Base-by-base conservation (phyloP, 2,888 invertebrate species). In the Leucozona laternaria region DNA sequence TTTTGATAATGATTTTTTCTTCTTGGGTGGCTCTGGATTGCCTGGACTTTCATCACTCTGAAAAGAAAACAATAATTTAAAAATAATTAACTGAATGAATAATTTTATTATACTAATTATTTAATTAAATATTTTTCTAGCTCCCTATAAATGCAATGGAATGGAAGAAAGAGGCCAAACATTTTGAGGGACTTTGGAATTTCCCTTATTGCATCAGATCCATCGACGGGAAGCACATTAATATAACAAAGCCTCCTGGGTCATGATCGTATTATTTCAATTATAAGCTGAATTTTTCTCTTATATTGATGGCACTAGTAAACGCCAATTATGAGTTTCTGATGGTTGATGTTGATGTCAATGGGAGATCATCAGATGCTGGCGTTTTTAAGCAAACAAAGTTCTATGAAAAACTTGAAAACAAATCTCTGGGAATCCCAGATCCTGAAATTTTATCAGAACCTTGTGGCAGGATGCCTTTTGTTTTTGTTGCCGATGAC, bases 401-500 rank as follows among this genome's bases (percentile, higher is more conserved):
- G 34, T 34, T 34, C 11, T 34, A 34, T 11, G 34, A 34, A 34
- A 34, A 34, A 34, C 11, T 34, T 34, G 11, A 11, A 10, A 11
- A 34, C 34, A 34, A 34, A 34, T 34, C 34, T 34, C 11, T 34
- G 11, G 34, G 34, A 34, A 34, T 34, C 34, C 34, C 34, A 34
- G 34, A 34, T 34, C 34, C 34, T 11, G 11, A 34, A 34, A 34
- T 34, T 34, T 34, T 34, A 28, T 28, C 28, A 28, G 28, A 28
- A 5, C 28, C 28, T 28, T 28, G 28, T 5, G 28, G 28, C 28
- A 28, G 6, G 10, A 45, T 72, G 22, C 4, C 2, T 5, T 87
- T 43, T 62, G 66, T 83, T 28, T 82, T 88, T 25, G 71, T 86
- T 45, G 79, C 53, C 17, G 77, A 88, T 37, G 37, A 86, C 37